Evolutionary conservation across 2,888 invertebrate species (phyloP).

Genomic region (Polydrusus pterygomalis): DNA sequence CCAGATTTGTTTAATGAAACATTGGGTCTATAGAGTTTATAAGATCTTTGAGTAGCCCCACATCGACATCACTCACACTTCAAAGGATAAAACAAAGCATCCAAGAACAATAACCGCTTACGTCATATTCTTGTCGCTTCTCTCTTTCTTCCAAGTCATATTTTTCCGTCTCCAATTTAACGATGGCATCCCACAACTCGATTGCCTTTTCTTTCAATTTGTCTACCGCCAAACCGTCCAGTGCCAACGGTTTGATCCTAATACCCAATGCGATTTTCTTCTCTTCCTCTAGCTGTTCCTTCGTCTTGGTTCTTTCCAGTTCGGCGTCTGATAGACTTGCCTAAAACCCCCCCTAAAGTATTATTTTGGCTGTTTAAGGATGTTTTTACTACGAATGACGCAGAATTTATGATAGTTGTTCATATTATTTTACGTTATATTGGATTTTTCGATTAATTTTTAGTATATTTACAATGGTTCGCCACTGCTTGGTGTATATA

Average conservation of each 20-base stretch:
- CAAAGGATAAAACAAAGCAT: neutral
- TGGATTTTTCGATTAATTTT: too few species aligned
- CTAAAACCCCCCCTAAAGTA: constrained; percentile 72
- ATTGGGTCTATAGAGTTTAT: too few species aligned
- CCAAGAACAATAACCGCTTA: constrained; percentile 74
- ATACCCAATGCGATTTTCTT: constrained; percentile 97
- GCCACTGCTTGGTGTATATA: too few species aligned
- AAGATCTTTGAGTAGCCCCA: too few species aligned
- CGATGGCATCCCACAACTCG: constrained; percentile 95
- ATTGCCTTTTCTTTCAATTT: constrained; percentile 89
- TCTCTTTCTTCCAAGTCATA: constrained; percentile 98
- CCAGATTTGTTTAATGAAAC: too few species aligned
- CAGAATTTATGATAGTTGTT: too few species aligned
- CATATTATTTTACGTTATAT: too few species aligned
- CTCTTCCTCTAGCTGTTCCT: constrained; percentile 98
- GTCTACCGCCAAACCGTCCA: constrained; percentile 85
- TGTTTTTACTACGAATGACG: too few species aligned
- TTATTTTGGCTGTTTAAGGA: neutral
- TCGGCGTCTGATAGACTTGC: constrained; percentile 91
- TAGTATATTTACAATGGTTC: too few species aligned
- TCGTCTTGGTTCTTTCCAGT: constrained; percentile 98
- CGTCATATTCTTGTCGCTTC: constrained; percentile 99
- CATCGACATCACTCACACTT: too few species aligned
- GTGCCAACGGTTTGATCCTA: constrained; percentile 91
- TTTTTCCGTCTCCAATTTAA: constrained; percentile 97